Evolutionary conservation across 2,888 invertebrate genomes (phyloP), one percentile per base, ranked within the genome.

Genomic region (Pantelozetes paolii): DNA sequence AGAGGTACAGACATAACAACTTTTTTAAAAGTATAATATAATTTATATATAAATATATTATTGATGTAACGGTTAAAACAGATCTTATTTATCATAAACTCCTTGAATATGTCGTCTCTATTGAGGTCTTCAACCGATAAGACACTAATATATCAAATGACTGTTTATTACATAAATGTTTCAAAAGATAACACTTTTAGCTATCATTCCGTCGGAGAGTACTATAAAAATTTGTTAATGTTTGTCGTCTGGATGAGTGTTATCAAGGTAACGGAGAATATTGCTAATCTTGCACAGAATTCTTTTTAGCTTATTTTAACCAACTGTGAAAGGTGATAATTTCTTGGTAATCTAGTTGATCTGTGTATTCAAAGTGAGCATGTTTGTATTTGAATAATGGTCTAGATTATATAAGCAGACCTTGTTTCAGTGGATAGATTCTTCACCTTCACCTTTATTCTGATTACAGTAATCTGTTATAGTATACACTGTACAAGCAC

Each of bases 81-180:
- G 36, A 36, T 36, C 36, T 36, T 9, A 36, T 36, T 36, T 36
- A 36, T 36, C 36, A 36, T 36, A 36, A 36, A 36, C 36, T 36
- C 36, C 36, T 54, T 54, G 54, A 23, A 20, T 54, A 23, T 54
- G 23, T 54, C 23, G 54, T 23, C 36, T 36, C 23, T 23, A 67
- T 67, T 40, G 18, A 67, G 67, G 67, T 67, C 67, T 67, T 32
- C 67, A 36, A 67, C 67, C 67, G 67, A 67, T 67, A 67, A 67
- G 36, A 9, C 62, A 62, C n/a, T 36, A 13, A 28, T 23, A 54
- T 54, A 54, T 54, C 54, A 54, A 59, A 48, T n/a, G 15, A 20
- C 48, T 48, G 15, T 48, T 48, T 48, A 48, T 48, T n/a, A 48
- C n/a, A 48, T 48, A 48, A 48, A 6, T 48, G 15, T 48, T 48